Conservation (phyloP, 2,797 vertebrate species). For the Astyanax mexicanus region DNA sequence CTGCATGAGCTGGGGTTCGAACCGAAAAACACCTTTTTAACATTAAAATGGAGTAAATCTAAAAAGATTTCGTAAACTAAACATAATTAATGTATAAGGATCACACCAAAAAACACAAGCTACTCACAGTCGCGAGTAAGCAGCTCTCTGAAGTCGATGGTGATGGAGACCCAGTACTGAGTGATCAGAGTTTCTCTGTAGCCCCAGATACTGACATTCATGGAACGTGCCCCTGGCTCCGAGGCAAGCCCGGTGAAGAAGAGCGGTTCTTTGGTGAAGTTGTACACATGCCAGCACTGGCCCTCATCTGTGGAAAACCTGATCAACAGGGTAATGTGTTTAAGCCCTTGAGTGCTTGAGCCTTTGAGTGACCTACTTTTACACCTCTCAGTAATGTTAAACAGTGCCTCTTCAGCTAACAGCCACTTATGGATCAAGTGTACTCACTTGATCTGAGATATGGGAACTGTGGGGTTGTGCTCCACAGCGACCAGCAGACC, state of each 20-base stretch:
- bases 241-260: slow-evolving; percentile 92
- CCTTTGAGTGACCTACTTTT: background rate
- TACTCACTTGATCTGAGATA: slow-evolving; percentile 87
- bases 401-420: background rate
- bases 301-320: slow-evolving; percentile 97
- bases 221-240: slow-evolving; percentile 91
- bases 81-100: background rate
- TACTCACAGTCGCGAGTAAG: slow-evolving; percentile 90
- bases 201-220: slow-evolving; percentile 96
- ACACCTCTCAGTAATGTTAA: background rate
- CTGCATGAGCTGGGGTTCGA: too few species aligned
- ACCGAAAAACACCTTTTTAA: too few species aligned
- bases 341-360: background rate
- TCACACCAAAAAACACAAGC: background rate
- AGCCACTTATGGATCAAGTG: background rate
- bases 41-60: too few species aligned
- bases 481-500: slow-evolving; percentile 92
- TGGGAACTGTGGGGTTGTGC: slow-evolving; percentile 74
- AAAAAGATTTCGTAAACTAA: too few species aligned
- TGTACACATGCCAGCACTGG: slow-evolving; percentile 89
- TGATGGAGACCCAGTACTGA: slow-evolving; percentile 91
- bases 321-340: slow-evolving; percentile 29
- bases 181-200: slow-evolving; percentile 80
- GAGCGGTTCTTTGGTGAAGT: slow-evolving; percentile 84
- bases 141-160: slow-evolving; percentile 91